Percentiles rank a stretch among this genome's conserved stretches.
Conservation (phyloP, 2,888 invertebrate species). For the Callinectes sapidus region DNA sequence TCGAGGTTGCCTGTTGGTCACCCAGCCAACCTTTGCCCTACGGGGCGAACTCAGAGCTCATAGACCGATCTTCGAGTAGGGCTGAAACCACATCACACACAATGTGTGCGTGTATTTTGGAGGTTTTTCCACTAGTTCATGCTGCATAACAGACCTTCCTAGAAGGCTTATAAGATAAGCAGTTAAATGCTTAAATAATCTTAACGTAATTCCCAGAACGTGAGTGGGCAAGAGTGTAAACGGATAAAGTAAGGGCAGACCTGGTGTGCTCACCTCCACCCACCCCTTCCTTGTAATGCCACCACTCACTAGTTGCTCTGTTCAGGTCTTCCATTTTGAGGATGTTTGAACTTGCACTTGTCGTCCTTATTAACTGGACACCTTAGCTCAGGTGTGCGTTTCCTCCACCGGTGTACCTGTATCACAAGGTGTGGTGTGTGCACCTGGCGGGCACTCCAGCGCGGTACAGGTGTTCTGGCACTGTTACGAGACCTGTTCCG, state of each 20-base stretch:
- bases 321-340: not conserved
- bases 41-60: too few relatives aligned
- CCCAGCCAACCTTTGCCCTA: too few relatives aligned
- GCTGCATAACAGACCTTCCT: not conserved
- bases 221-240: not conserved
- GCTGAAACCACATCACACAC: too few relatives aligned
- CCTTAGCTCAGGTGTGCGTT: not conserved
- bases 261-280: not conserved
- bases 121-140: not conserved
- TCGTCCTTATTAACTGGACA: not conserved
- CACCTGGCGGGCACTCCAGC: not conserved
- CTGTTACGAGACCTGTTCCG: not conserved
- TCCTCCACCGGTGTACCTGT: not conserved
- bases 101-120: not conserved
- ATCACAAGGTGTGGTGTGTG: not conserved
- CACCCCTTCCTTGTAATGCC: not conserved
- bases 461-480: not conserved
- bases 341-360: not conserved
- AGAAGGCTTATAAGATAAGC: not conserved
- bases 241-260: not conserved
- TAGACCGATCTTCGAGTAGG: too few relatives aligned
- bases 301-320: not conserved
- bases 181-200: not conserved
- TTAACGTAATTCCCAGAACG: not conserved
- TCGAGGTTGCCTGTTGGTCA: too few relatives aligned